Conservation (phyloP, 2,113 vertebrate genomes). For the Oreamnos americanus region DNA sequence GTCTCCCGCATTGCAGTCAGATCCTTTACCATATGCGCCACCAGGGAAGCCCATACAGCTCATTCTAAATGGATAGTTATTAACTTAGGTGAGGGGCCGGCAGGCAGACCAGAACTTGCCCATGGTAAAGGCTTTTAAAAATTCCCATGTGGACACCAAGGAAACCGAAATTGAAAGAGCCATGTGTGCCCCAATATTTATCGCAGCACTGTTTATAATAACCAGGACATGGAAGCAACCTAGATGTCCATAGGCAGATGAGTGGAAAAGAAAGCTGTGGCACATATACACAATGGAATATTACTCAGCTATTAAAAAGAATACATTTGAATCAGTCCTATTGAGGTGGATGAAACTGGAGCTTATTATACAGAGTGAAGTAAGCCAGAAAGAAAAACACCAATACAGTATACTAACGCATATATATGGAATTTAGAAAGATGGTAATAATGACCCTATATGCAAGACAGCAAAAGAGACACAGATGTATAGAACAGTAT, state of each 20-base stretch:
- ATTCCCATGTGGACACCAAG: not conserved
- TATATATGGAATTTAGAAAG: not conserved
- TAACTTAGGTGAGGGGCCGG: slow-evolving; percentile 34
- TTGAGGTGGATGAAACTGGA: not conserved
- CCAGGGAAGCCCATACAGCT: not conserved
- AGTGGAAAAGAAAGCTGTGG: not conserved
- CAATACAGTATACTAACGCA: not conserved
- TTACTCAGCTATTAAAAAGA: not conserved
- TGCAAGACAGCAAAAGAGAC: not conserved
- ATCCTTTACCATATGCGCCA: not conserved
- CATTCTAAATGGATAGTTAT: slow-evolving; percentile 42
- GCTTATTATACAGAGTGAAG: not conserved
- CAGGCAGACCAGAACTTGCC: slow-evolving; percentile 53
- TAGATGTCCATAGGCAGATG: not conserved
- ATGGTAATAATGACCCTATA: not conserved
- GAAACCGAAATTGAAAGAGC: not conserved
- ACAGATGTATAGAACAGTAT: not conserved
- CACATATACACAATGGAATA: not conserved
- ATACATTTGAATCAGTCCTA: not conserved
- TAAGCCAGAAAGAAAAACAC: not conserved
- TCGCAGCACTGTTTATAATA: not conserved
- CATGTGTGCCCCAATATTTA: not conserved
- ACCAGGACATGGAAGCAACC: not conserved
- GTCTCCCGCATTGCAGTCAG: not conserved
- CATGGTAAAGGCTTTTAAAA: slow-evolving; percentile 52